phyloP scores from a whole-genome alignment of 2,888 invertebrate species.

The Actias luna region DNA sequence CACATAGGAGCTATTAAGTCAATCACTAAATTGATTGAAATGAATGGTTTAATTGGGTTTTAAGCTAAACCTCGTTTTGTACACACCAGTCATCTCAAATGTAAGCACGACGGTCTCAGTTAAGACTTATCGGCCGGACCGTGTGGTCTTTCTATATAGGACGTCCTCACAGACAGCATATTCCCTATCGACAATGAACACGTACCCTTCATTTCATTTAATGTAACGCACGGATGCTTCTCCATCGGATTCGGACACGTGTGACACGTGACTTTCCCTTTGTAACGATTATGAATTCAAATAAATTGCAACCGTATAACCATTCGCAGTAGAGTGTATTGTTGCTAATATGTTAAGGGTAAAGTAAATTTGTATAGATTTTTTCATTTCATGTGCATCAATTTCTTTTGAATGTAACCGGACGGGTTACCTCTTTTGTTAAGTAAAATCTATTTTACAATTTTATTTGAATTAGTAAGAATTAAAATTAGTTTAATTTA shows the following conservation, averaged over 20 bases:
- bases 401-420: constrained; percentile 1
- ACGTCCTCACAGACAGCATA: constrained; percentile 4
- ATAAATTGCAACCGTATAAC: constrained; percentile 30
- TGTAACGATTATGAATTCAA: constrained; percentile 23
- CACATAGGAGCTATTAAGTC: not conserved
- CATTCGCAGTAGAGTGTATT: constrained; percentile 29
- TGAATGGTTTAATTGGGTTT: not conserved
- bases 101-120: not conserved
- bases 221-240: constrained; percentile 59
- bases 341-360: constrained; percentile 46
- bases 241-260: constrained; percentile 48
- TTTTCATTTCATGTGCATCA: constrained; percentile 14
- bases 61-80: not conserved
- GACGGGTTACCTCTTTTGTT: not conserved
- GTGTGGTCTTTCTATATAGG: not conserved
- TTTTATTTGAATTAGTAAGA: not conserved
- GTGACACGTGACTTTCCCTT: constrained; percentile 45
- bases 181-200: constrained; percentile 53
- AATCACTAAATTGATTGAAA: not conserved
- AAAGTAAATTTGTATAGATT: constrained; percentile 23
- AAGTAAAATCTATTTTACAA: not conserved
- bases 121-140: not conserved
- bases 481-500: not conserved
- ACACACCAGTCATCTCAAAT: not conserved
- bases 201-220: constrained; percentile 52